Conservation (phyloP, 1,140 invertebrate species). For the Penaeus indicus region DNA sequence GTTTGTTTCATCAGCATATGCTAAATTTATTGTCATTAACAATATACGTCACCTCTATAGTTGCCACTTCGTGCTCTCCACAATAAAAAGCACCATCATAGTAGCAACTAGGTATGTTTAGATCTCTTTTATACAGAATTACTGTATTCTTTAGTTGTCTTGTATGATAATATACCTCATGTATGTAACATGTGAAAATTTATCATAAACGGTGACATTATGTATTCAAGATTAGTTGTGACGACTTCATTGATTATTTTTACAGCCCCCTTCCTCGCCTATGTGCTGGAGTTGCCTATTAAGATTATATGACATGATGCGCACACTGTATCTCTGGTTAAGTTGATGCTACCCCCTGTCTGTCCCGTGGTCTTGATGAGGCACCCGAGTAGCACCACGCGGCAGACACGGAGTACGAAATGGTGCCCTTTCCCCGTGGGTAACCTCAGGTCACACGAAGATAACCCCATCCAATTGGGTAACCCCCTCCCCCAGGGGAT, state of each 20-base stretch:
- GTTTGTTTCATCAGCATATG: too few relatives aligned
- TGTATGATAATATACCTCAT: constrained; percentile 37
- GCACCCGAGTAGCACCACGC: not conserved
- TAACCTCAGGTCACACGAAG: constrained; percentile 28
- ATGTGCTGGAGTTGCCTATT: constrained; percentile 43
- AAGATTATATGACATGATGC: constrained; percentile 29
- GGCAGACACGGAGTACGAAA: not conserved
- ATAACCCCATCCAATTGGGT: not conserved
- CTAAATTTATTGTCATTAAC: too few relatives aligned
- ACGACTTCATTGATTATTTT: not conserved
- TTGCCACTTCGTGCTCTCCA: not conserved
- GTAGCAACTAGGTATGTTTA: too few relatives aligned
- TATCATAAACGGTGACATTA: constrained; percentile 23
- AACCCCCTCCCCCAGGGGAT: too few relatives aligned
- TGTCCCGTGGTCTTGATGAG: not conserved
- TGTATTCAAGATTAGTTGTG: constrained; percentile 25
- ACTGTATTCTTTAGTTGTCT: constrained; percentile 16
- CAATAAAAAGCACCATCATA: constrained; percentile 1
- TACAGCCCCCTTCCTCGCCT: not conserved
- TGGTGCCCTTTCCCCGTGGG: constrained; percentile 34
- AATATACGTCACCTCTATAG: not conserved
- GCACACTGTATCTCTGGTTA: constrained; percentile 55
- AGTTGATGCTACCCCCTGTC: constrained; percentile 29
- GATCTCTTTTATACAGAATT: not conserved
- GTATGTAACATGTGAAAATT: constrained; percentile 17